These are phyloP conservation scores for Australoheros scitulus DNA, from an alignment of 2,113 vertebrate genomes.

Conservation along the genomic window DNA sequence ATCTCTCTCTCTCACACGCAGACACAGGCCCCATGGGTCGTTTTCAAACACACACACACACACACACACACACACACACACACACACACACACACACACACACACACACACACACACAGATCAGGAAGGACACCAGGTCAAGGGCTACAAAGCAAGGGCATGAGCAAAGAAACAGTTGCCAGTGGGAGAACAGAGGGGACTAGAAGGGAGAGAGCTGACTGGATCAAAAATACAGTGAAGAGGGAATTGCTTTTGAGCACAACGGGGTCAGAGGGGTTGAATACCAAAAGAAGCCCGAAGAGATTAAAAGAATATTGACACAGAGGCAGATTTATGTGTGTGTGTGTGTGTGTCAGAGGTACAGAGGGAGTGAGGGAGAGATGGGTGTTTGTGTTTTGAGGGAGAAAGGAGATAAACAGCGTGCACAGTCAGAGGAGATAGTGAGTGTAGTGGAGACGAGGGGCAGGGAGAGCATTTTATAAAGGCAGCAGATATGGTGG, in stretches of 20 bases:
- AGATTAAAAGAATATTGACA: constrained; percentile 59
- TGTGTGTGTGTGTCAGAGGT: constrained; percentile 1
- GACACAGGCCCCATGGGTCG: background rate
- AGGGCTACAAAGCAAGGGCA: constrained; percentile 50
- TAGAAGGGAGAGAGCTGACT: constrained; percentile 32
- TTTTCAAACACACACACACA: constrained; percentile 4
- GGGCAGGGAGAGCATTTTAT: background rate
- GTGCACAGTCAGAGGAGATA: background rate
- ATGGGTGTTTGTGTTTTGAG: constrained; percentile 30
- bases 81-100: background rate
- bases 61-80: constrained; percentile 4
- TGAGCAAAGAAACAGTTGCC: constrained; percentile 40
- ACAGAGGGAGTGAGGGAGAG: background rate
- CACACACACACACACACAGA: constrained; percentile 15
- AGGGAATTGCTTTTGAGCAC: constrained; percentile 38
- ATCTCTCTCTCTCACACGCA: background rate
- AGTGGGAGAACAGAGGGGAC: constrained; percentile 26
- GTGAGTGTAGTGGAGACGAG: background rate
- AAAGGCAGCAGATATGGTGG: constrained; percentile 9
- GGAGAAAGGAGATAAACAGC: background rate
- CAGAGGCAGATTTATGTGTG: constrained; percentile 14
- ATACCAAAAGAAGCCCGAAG: constrained; percentile 42
- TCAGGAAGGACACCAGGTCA: constrained; percentile 52
- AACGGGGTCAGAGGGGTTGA: constrained; percentile 34
- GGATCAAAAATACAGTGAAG: constrained; percentile 46